A percentile compares a stretch with the other conserved stretches of the same genome.
phyloP scores from a whole-genome alignment of 2,113 vertebrate species.

The Tragelaphus buxtoni region DNA sequence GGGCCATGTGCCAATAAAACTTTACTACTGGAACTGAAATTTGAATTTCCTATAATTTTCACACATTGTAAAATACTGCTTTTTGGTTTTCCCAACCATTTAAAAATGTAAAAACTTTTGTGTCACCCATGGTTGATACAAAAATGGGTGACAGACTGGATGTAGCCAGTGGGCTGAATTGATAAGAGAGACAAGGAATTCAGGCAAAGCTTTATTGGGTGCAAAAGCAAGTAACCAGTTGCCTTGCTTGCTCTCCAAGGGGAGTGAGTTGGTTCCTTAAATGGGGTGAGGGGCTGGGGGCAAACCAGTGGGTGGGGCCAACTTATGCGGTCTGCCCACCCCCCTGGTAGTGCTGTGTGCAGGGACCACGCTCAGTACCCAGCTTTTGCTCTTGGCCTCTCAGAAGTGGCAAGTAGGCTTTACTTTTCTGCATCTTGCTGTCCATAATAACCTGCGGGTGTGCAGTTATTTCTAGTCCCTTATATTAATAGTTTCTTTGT shows the following conservation, averaged over 20 bases:
- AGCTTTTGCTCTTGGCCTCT: neutral
- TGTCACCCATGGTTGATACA: neutral
- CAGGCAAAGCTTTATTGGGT: neutral
- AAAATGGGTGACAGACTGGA: neutral
- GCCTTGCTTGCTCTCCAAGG: neutral
- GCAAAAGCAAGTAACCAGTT: neutral
- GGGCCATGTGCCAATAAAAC: neutral
- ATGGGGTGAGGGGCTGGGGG: neutral
- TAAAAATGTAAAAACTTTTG: neutral
- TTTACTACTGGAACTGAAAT: neutral
- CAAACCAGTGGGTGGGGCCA: neutral
- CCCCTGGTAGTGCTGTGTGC: neutral
- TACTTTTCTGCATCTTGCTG: neutral
- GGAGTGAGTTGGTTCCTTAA: neutral
- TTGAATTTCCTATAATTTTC: neutral
- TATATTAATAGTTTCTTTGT: neutral
- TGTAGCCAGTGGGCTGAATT: neutral
- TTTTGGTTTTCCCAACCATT: neutral
- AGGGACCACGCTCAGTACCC: neutral
- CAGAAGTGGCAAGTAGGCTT: neutral
- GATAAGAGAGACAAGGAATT: neutral
- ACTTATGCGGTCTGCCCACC: accelerated
- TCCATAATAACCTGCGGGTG: neutral
- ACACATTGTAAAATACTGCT: neutral
- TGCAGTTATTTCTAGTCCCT: neutral